A percentile compares a stretch with the other conserved stretches of the same genome.
Conservation (phyloP, 2,113 vertebrate species). For the Puma concolor region DNA sequence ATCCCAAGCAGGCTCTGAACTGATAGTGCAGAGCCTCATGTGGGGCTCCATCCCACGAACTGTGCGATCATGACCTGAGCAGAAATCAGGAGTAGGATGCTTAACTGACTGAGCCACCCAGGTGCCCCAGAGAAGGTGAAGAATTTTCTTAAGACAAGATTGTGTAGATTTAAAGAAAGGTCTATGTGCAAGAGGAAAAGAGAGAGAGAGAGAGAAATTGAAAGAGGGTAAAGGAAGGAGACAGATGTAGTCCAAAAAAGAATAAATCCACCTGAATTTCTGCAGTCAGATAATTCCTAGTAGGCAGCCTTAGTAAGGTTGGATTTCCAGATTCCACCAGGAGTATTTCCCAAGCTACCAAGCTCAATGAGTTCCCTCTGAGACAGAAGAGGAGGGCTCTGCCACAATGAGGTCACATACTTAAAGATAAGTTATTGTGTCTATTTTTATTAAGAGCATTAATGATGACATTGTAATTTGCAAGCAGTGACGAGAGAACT, state of each 20-base stretch:
- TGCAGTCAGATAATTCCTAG: background rate
- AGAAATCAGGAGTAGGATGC: too few species aligned
- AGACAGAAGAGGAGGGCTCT: background rate
- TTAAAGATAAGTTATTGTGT: background rate
- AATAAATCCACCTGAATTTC: background rate
- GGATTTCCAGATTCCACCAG: background rate
- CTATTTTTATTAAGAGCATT: background rate
- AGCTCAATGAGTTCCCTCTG: background rate
- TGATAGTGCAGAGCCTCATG: too few species aligned
- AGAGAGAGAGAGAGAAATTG: background rate
- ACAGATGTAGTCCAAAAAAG: background rate
- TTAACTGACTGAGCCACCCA: too few species aligned
- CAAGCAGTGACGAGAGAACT: background rate
- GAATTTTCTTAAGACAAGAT: background rate
- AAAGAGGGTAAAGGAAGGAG: background rate
- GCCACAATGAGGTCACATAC: background rate
- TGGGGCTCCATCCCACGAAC: too few species aligned
- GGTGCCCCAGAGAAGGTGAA: background rate
- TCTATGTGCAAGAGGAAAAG: background rate
- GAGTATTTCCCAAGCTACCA: background rate
- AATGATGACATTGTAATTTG: background rate
- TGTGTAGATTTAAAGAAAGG: background rate
- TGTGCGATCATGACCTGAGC: too few species aligned
- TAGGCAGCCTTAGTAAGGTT: background rate
- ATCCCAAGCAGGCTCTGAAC: too few species aligned